Base-by-base conservation (phyloP, 2,113 vertebrate genomes). In the Baryphthengus martii region DNA sequence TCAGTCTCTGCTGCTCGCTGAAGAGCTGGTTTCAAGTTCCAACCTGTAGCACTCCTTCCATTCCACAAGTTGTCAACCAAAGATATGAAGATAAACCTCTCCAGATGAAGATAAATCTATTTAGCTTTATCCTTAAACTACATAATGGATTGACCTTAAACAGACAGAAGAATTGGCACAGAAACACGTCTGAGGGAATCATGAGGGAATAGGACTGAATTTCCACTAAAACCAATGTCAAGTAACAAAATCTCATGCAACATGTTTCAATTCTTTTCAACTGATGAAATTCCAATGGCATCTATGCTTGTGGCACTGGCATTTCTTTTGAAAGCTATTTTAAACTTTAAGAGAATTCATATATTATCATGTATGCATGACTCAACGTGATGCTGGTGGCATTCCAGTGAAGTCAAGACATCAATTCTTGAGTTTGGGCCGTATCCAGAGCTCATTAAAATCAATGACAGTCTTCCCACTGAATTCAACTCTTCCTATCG, bases 351-450 rank as follows among this genome's bases (percentile, higher is more conserved):
- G 24, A 72, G 73, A 50, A 85, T 85, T 45, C 53, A 17, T n/a
- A 26, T 52, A 52, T 61, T 56, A 75, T 68, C 84, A 37, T 44
- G 70, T 18, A 68, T 1, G 0, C 89, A 72, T 90, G 83, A 92
- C 28, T 86, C 93, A 90, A 86, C 90, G 68, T 31, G 76, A 84
- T 68, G 84, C 70, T 95, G 76, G 76, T 88, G 86, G 53, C 88
- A 88, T 63, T 96, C 94, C 94, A 92, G n/a, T 61, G 59, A 84
- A 97, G 82, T 52, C 86, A 91, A 89, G 77, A 84, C 63, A 87
- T 74, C 1, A 0, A 42, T 80, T 61, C 67, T 53, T 45, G 55
- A 90, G 62, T 49, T 78, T 90, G 88, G 85, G 62, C 53, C 20
- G 2, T 24, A 70, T 88, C 87, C 94, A 96, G 58, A 89, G 70